Evolutionary conservation across 2,888 invertebrate species (phyloP), one percentile per base, ranked within the genome.

Genomic region (Petrophora chlorosata): DNA sequence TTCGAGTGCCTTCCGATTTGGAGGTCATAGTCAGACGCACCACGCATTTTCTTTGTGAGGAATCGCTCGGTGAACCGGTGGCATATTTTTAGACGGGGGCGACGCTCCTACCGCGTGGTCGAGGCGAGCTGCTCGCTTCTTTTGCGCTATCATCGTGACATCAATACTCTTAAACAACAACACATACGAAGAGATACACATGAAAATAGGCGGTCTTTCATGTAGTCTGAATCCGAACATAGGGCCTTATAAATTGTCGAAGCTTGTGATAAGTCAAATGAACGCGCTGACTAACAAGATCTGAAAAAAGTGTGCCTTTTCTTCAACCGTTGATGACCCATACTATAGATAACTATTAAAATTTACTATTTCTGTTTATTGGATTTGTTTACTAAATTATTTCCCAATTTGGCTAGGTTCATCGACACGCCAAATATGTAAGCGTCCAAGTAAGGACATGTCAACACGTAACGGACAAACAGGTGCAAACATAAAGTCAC

Each of bases 1-100:
- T 60, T 66, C 52, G 56, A 73, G 70, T 66, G 71, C 70, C 76
- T 76, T 73, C 76, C 76, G 70, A 77, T 78, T 77, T 82, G 73
- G 81, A 83, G 85, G 85, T 85, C 85, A 78, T 67, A 50, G 43
- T 39, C 42, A 69, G 52, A 46, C 45, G 44, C 43, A 72, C 66
- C 73, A 74, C 76, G 76, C 75, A 75, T 78, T 82, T 83, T 85
- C 88, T 85, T 87, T 88, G 88, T 86, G 79, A 83, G 73, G 79
- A 79, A 80, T 76, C 82, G 81, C 82, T 69, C 81, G 71, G 63
- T 83, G 81, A 84, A 83, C 82, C 68, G 77, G 53, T 70, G 73
- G 73, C 71, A 75, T 89, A 89, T 88, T 86, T 88, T 86, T 88
- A 88, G 88, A 73, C 74, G 82, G 77, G 88, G 85, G 83, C 89